Conservation (phyloP, 1,140 invertebrate species). For the Probaryconus sp. region DNA sequence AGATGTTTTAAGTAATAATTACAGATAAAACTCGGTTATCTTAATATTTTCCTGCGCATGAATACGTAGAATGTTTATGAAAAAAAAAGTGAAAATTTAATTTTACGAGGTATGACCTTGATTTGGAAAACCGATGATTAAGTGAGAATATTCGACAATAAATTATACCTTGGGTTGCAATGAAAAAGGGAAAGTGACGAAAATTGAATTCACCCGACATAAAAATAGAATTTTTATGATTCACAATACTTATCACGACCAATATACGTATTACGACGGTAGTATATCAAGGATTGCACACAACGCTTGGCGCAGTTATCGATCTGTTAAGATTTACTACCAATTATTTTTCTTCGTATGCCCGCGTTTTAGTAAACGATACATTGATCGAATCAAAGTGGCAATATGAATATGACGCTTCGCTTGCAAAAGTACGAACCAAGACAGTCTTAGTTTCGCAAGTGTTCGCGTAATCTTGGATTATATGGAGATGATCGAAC, state of each 20-base stretch:
- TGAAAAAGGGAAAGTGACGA: conserved; percentile 43
- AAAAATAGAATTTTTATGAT: conserved; percentile 26
- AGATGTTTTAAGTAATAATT: too few relatives aligned
- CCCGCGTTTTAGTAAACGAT: conserved; percentile 57
- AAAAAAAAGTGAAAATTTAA: too few relatives aligned
- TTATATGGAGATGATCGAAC: conserved; percentile 46
- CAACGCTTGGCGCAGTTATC: conserved; percentile 49
- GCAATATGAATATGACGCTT: conserved; percentile 57
- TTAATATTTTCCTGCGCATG: conserved; percentile 9
- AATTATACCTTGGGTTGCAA: too few relatives aligned
- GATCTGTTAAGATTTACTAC: conserved; percentile 61
- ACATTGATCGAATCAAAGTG: conserved; percentile 52
- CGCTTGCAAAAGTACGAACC: conserved; percentile 27
- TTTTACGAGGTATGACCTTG: too few relatives aligned
- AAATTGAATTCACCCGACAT: conserved; percentile 43
- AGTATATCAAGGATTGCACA: conserved; percentile 60
- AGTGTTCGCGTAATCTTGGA: conserved; percentile 40
- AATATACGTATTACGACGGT: conserved; percentile 54
- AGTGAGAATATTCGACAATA: too few relatives aligned
- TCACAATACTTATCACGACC: conserved; percentile 53
- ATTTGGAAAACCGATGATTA: too few relatives aligned
- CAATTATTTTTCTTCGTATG: conserved; percentile 62
- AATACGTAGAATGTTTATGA: neutral
- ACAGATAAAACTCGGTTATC: neutral
- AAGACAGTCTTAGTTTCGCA: conserved; percentile 39